Evolutionary conservation across 2,888 invertebrate species (phyloP).

Genomic region (Malthinus seriepunctatus): DNA sequence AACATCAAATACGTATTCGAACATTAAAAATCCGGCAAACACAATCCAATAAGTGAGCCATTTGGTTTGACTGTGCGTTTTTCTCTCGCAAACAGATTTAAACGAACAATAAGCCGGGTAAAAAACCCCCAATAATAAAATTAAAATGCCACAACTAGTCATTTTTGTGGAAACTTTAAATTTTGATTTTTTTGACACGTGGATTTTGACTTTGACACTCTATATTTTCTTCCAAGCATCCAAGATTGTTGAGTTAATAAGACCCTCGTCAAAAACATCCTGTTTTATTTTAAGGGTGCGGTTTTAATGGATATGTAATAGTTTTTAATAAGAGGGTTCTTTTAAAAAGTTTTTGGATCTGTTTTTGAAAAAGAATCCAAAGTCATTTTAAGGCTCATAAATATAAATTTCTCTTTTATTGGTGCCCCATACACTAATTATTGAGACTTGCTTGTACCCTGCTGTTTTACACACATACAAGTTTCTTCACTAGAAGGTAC

Average conservation of each 20-base stretch:
- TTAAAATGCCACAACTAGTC: not conserved
- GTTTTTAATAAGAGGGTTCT: no score
- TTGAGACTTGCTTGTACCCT: not conserved
- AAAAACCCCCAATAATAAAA: conserved; percentile 1
- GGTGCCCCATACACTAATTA: not conserved
- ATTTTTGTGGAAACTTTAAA: not conserved
- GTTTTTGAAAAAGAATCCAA: no score
- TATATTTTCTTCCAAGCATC: not conserved
- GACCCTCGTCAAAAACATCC: no score
- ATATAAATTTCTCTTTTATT: not conserved
- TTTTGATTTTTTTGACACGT: not conserved
- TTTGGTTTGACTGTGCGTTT: not conserved
- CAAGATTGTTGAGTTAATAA: no score
- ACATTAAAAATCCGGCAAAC: not conserved
- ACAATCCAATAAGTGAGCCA: conserved; percentile 9
- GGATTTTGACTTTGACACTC: not conserved
- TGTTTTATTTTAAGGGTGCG: no score
- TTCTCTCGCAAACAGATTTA: not conserved
- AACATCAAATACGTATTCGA: not conserved
- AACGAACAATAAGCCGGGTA: conserved; percentile 6
- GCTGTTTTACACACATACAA: conserved; percentile 3
- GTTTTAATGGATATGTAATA: no score
- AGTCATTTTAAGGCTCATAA: no score
- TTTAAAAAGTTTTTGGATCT: no score
- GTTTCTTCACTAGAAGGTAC: not conserved